Evolutionary conservation across 2,888 invertebrate genomes (phyloP), one percentile per base, ranked within the genome.

Genomic region (Fragum sueziense): DNA sequence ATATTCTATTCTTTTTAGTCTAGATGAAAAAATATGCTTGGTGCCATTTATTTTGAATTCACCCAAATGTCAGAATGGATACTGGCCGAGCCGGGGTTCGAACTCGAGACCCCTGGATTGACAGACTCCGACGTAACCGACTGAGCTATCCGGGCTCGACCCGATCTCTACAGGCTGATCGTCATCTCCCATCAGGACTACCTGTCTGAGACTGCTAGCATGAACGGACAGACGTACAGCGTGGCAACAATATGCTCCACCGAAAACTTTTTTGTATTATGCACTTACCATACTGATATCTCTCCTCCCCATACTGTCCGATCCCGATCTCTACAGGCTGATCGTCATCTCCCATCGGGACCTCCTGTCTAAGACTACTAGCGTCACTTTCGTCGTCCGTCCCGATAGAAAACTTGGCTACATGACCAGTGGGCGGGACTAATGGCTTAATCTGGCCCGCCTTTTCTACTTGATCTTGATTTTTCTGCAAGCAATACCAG

Each of bases 261-360:
- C n/a, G n/a, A n/a, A n/a, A n/a, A n/a, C n/a, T n/a, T n/a, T n/a
- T n/a, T n/a, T n/a, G n/a, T n/a, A n/a, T 37, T 37, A 14, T 47
- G n/a, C 3, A 41, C 20, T 57, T 47, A 41, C 25, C 51, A 59
- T 25, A 57, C 4, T 37, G 29, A 31, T 33, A 33, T 20, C 61
- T 61, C 33, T 61, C 61, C 31, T 61, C 61, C 29, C 61, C n/a
- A n/a, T n/a, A 61, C 31, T 33, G n/a, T 7, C 33, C 33, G 2
- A 20, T 20, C 31, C 17, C 33, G 4, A 59, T 59, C 20, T 27
- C 29, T n/a, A 61, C 33, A n/a, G 25, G 34, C 52, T 68, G 68
- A n/a, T 89, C 89, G 68, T 89, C 88, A 37, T 88, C 88, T 41
- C 78, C 78, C 85, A 86, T 84, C 1, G 86, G 86, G 1, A 86